Conservation (phyloP, 2,113 vertebrate species). For the Tautogolabrus adspersus region DNA sequence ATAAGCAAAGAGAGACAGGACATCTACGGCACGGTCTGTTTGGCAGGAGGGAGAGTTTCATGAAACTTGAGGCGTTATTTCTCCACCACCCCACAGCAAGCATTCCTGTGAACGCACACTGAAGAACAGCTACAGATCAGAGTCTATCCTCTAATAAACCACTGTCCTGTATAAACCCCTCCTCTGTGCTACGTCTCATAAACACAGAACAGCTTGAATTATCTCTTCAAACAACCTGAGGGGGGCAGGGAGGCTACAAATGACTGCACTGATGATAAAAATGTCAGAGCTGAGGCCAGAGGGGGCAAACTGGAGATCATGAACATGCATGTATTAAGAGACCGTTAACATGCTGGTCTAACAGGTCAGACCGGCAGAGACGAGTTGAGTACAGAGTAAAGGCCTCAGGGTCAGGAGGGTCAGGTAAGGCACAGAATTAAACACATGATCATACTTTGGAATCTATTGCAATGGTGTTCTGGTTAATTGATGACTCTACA, state of each 20-base stretch:
- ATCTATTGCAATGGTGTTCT: neutral
- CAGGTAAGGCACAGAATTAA: neutral
- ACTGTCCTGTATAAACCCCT: slow-evolving; percentile 12
- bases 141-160: slow-evolving; percentile 23
- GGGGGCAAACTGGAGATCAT: slow-evolving; percentile 22
- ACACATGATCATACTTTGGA: too few relatives aligned
- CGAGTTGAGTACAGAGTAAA: slow-evolving; percentile 30
- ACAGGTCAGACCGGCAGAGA: slow-evolving; percentile 45
- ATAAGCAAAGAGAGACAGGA: slow-evolving; percentile 40
- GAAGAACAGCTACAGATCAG: slow-evolving; percentile 31
- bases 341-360: slow-evolving; percentile 21
- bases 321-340: slow-evolving; percentile 15
- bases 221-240: slow-evolving; percentile 28
- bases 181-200: slow-evolving; percentile 24
- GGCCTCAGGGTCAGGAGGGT: slow-evolving; percentile 30
- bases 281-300: slow-evolving; percentile 11
- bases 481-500: too few relatives aligned
- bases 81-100: slow-evolving; percentile 16
- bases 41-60: slow-evolving; percentile 28
- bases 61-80: slow-evolving; percentile 39
- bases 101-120: slow-evolving; percentile 34
- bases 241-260: slow-evolving; percentile 5
- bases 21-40: slow-evolving; percentile 23
- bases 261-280: slow-evolving; percentile 31
- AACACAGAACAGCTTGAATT: slow-evolving; percentile 20